These are phyloP conservation scores for Sitodiplosis mosellana DNA, from an alignment of 1,140 invertebrate genomes.

Conservation along the genomic window DNA sequence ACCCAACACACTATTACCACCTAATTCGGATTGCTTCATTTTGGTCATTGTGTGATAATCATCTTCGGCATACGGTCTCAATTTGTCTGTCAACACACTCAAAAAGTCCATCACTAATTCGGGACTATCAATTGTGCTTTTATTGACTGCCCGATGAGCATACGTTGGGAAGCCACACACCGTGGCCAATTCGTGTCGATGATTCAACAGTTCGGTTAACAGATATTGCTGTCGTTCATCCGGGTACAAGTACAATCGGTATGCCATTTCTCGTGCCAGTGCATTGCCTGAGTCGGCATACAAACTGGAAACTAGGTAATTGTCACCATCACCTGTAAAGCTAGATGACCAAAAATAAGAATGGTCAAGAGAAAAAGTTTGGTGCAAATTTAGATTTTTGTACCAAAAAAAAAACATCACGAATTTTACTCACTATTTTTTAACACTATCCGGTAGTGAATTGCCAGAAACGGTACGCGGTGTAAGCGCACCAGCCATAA, in stretches of 20 bases:
- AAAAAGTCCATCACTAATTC: conserved; percentile 64
- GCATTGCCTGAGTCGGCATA: conserved; percentile 66
- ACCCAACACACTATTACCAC: conserved; percentile 28
- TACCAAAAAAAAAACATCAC: no score
- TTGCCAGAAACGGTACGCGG: conserved; percentile 42
- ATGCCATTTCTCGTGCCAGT: conserved; percentile 69
- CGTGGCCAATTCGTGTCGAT: conserved; percentile 56
- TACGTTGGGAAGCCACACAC: conserved; percentile 78
- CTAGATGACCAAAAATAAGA: conserved; percentile 31
- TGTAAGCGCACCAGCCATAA: conserved; percentile 55
- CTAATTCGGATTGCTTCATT: conserved; percentile 36
- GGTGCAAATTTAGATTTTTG: no score
- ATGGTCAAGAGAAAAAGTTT: not conserved
- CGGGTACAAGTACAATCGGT: conserved; percentile 68
- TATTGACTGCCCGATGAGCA: conserved; percentile 70
- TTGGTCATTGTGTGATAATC: conserved; percentile 57
- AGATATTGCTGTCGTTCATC: conserved; percentile 58
- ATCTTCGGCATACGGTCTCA: conserved; percentile 38
- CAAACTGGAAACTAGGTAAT: conserved; percentile 55
- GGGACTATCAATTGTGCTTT: conserved; percentile 68
- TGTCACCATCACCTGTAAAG: conserved; percentile 51
- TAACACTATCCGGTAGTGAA: conserved; percentile 46
- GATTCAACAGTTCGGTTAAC: conserved; percentile 48
- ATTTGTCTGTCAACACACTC: conserved; percentile 48
- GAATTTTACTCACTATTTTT: conserved; percentile 49